These are phyloP conservation scores for Ataeniobius toweri DNA, from an alignment of 2,797 vertebrate species.

Conservation along the genomic window DNA sequence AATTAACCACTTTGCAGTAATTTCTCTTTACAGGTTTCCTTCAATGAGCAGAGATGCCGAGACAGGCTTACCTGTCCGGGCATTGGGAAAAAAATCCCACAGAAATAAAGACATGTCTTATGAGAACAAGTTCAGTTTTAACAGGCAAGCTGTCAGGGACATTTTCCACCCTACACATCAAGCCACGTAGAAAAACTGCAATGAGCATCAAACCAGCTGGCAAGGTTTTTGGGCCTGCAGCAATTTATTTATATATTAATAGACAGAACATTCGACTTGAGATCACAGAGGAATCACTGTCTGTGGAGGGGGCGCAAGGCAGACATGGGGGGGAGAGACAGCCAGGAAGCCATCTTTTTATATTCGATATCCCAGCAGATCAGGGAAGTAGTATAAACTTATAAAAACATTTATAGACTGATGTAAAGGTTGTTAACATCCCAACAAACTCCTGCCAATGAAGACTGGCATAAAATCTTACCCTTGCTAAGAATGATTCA, in stretches of 20 bases:
- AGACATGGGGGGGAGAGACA: constrained; percentile 48
- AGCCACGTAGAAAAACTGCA: constrained; percentile 62
- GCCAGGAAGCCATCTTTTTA: constrained; percentile 47
- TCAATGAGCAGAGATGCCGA: constrained; percentile 57
- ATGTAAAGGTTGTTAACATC: constrained; percentile 57
- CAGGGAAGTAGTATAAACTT: constrained; percentile 60
- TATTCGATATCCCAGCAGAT: constrained; percentile 53
- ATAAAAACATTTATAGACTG: constrained; percentile 68
- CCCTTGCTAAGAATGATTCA: constrained; percentile 20
- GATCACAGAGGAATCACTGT: constrained; percentile 47
- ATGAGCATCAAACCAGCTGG: constrained; percentile 74
- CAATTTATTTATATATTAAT: constrained; percentile 66
- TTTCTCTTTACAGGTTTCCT: constrained; percentile 69
- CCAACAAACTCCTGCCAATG: constrained; percentile 58
- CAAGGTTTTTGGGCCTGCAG: constrained; percentile 69
- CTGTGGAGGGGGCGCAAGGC: constrained; percentile 29
- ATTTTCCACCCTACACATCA: constrained; percentile 70
- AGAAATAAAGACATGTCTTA: constrained; percentile 67
- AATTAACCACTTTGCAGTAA: constrained; percentile 69
- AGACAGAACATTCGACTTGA: constrained; percentile 60
- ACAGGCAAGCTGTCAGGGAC: constrained; percentile 64
- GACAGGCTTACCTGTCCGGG: constrained; percentile 30
- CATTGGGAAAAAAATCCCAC: constrained; percentile 29
- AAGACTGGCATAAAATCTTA: constrained; percentile 37
- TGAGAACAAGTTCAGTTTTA: constrained; percentile 69